Conservation (phyloP, 2,888 invertebrate genomes). For the Podabrus alpinus region DNA sequence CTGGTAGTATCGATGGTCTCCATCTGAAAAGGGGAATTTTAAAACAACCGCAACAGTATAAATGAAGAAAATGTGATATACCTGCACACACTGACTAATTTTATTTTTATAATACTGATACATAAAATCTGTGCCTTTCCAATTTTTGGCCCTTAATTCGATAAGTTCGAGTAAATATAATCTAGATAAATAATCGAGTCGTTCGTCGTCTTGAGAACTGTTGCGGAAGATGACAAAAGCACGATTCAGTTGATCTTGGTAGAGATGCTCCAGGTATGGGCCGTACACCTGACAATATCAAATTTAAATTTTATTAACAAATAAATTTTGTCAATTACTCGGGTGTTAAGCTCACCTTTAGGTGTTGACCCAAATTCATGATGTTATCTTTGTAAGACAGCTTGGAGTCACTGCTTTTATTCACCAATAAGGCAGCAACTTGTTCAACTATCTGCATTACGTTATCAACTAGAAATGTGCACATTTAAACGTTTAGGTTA, state of each 20-base stretch:
- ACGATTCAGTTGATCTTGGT: slow-evolving; percentile 84
- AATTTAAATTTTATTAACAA: slow-evolving; percentile 4
- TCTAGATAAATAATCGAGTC: slow-evolving; percentile 82
- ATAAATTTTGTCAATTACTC: not conserved
- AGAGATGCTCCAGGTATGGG: slow-evolving; percentile 78
- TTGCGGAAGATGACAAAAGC: slow-evolving; percentile 86
- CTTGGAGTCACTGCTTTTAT: slow-evolving; percentile 72
- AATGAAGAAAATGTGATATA: not conserved
- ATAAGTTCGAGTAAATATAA: slow-evolving; percentile 89
- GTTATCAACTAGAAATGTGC: slow-evolving; percentile 71
- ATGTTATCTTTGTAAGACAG: slow-evolving; percentile 70
- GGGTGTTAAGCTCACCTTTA: slow-evolving; percentile 63
- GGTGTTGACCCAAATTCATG: slow-evolving; percentile 76
- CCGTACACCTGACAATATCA: slow-evolving; percentile 60
- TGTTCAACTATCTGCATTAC: slow-evolving; percentile 81
- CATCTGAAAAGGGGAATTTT: slow-evolving; percentile 37
- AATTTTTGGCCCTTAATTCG: slow-evolving; percentile 88
- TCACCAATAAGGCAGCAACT: slow-evolving; percentile 76
- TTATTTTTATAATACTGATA: slow-evolving; percentile 79
- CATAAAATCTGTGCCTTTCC: slow-evolving; percentile 85
- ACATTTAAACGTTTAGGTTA: slow-evolving; percentile 6
- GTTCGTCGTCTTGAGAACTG: slow-evolving; percentile 86
- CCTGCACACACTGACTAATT: slow-evolving; percentile 40
- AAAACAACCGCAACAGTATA: not conserved
- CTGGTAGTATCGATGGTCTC: slow-evolving; percentile 50